Conservation (phyloP, 2,888 invertebrate species). For the Stegophylla sp. region DNA sequence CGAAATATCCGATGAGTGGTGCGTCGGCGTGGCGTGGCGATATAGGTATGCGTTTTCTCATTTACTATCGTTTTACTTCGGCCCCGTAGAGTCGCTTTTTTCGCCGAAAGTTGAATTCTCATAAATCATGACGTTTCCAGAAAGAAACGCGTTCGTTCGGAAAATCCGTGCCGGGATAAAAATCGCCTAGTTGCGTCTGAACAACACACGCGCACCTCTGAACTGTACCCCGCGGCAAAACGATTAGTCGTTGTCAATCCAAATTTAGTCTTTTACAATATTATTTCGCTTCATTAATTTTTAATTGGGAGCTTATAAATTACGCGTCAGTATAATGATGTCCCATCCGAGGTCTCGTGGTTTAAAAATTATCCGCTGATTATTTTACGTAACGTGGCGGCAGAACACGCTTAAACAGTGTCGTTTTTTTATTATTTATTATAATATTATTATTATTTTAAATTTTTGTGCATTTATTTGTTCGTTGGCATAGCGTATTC, state of each 20-base stretch:
- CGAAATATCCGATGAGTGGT: no score
- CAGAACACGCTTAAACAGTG: no score
- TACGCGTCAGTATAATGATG: neutral
- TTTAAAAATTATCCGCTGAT: no score
- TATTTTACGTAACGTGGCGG: no score
- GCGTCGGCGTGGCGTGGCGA: no score
- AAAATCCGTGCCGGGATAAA: neutral
- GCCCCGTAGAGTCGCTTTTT: neutral
- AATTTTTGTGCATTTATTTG: no score
- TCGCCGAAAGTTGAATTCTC: constrained; percentile 8
- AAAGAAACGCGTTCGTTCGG: neutral
- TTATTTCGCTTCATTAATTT: constrained; percentile 33
- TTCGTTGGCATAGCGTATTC: no score
- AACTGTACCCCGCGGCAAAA: neutral
- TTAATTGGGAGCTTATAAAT: constrained; percentile 19
- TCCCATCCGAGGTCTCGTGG: no score
- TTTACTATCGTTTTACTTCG: neutral
- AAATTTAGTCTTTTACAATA: constrained; percentile 2
- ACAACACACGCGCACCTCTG: constrained; percentile 4
- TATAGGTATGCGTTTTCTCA: constrained; percentile 11
- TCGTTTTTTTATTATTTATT: no score
- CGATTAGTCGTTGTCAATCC: constrained; percentile 21
- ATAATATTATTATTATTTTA: no score
- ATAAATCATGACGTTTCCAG: constrained; percentile 6
- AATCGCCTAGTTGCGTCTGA: neutral